Base-by-base conservation (phyloP, 2,888 invertebrate genomes). In the Drosophila hawaiiensis region DNA sequence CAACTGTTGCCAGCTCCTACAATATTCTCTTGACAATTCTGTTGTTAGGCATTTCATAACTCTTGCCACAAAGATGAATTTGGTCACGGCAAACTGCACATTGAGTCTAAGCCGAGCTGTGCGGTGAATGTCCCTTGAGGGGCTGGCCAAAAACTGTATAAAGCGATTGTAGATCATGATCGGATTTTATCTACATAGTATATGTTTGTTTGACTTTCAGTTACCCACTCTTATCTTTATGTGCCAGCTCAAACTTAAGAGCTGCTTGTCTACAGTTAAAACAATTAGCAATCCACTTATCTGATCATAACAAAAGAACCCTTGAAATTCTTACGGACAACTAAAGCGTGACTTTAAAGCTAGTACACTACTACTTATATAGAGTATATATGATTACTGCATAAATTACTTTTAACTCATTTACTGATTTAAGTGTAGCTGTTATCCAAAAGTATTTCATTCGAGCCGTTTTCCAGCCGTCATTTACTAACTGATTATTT, bases 81-180 rank as follows among this genome's bases (percentile, higher is more conserved):
- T 71, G 78, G 81, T 80, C 80, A 80, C 66, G 80, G 73, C 56
- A 65, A 68, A 61, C 63, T 80, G 79, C 78, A 80, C 81, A 77
- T 79, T 62, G 67, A 62, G 79, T 73, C 65, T 52, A 69, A 73
- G 66, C 60, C 2, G 35, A 35, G n/a, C 9, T 22, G 31, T 52
- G 53, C 50, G 50, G 60, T 39, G 59, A 28, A 49, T 53, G 41
- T 58, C 39, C 29, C 28, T 31, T 12, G 53, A 65, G 75, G 76
- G 78, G 68, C 68, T 14, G 41, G 52, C 49, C 33, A 47, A 31
- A 47, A 70, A 58, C 29, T 41, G 33, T 22, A 22, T 29, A n/a
- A 58, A 58, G 25, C 35, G 49, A 60, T 60, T 60, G 28, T 16
- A 28, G 35, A 37, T 60, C 47, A n/a, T 10, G n/a, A 55, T 16